Percentiles rank a stretch among this genome's conserved stretches.
Evolutionary conservation across 2,888 invertebrate species (phyloP).

Genomic region (Trimorus sp.): DNA sequence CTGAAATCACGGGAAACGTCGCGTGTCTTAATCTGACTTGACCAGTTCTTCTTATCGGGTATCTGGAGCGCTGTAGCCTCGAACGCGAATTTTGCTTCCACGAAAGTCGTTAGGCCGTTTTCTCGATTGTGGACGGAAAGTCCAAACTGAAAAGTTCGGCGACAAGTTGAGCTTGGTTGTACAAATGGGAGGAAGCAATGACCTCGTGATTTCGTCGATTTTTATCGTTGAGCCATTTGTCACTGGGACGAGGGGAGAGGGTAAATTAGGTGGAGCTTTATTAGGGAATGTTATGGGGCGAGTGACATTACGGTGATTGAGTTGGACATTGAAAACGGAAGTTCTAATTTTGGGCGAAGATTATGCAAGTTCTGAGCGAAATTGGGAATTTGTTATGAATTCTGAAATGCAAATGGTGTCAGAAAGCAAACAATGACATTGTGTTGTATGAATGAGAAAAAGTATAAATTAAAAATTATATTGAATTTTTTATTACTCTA

Average conservation of each 20-base stretch:
- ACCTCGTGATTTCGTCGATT: conserved; percentile 7
- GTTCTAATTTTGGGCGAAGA: too few species aligned
- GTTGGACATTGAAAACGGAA: too few species aligned
- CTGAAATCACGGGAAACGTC: conserved; percentile 42
- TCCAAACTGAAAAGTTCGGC: conserved; percentile 32
- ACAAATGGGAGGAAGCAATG: background rate
- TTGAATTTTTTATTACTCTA: too few species aligned
- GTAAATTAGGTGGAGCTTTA: conserved; percentile 10
- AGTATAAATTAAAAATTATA: too few species aligned
- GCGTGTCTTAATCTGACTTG: conserved; percentile 58
- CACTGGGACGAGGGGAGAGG: background rate
- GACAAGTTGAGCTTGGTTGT: too few species aligned
- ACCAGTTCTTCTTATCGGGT: conserved; percentile 52
- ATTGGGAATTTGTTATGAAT: too few species aligned
- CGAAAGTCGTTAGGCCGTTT: conserved; percentile 21
- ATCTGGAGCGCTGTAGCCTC: conserved; percentile 34
- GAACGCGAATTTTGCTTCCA: conserved; percentile 26
- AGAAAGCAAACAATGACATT: too few species aligned
- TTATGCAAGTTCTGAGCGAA: too few species aligned
- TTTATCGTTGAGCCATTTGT: conserved; percentile 16
- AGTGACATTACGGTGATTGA: too few species aligned
- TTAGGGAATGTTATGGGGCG: background rate
- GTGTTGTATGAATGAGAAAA: too few species aligned
- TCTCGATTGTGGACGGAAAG: conserved; percentile 34
- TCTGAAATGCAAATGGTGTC: too few species aligned